Evolutionary conservation across 2,888 invertebrate species (phyloP).

Genomic region (Acronicta leporina): DNA sequence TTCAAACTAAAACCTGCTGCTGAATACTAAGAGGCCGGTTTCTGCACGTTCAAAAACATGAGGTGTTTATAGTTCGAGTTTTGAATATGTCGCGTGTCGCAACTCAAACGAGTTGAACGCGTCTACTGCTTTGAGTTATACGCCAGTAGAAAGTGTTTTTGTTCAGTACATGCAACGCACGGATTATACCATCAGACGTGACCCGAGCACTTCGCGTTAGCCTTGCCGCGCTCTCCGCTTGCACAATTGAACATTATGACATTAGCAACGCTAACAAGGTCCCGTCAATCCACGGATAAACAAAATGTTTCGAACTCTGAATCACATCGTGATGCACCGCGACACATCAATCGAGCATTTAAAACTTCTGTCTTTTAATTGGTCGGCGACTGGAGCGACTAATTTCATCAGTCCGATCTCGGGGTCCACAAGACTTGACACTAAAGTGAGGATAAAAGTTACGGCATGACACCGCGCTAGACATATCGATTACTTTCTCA

Average conservation of each 20-base stretch:
- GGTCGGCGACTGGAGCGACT: constrained; percentile 17
- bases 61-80: constrained; percentile 50
- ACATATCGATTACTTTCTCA: constrained; percentile 65
- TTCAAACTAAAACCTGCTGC: constrained; percentile 41
- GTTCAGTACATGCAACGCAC: constrained; percentile 58
- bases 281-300: constrained; percentile 54
- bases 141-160: constrained; percentile 70
- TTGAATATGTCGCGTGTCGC: constrained; percentile 57
- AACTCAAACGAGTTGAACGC: constrained; percentile 59
- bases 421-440: constrained; percentile 28
- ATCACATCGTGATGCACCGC: constrained; percentile 25
- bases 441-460: constrained; percentile 54
- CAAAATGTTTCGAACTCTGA: constrained; percentile 26
- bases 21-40: constrained; percentile 54
- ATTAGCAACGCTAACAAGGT: constrained; percentile 63
- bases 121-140: constrained; percentile 40
- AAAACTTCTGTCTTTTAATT: constrained; percentile 31
- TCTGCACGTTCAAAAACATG: constrained; percentile 40
- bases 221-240: constrained; percentile 61
- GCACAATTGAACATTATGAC: constrained; percentile 61
- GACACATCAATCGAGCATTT: constrained; percentile 31
- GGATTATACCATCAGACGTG: constrained; percentile 68
- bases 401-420: constrained; percentile 24
- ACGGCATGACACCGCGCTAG: constrained; percentile 52
- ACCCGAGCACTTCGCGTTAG: constrained; percentile 46